These are phyloP conservation scores for Homarus americanus DNA, from an alignment of 1,140 invertebrate genomes.

Conservation along the genomic window DNA sequence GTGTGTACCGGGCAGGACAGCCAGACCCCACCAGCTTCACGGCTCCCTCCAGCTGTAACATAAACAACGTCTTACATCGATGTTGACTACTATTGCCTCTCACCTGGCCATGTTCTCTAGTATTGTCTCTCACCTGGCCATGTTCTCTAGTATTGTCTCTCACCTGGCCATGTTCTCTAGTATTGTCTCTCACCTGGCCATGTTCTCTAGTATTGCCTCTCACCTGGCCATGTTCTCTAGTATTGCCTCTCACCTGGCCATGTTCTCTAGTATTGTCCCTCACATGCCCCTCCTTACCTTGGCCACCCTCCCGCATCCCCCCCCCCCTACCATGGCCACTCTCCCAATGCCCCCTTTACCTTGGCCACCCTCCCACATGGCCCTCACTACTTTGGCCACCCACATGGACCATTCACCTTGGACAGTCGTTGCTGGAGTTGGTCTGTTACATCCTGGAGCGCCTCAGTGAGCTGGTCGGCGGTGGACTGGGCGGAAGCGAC, in stretches of 20 bases:
- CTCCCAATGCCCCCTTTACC: too few species aligned
- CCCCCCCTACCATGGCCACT: background rate
- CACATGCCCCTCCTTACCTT: background rate
- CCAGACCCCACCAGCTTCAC: background rate
- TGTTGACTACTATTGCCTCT: too few species aligned
- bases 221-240: too few species aligned
- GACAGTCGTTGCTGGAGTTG: background rate
- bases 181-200: too few species aligned
- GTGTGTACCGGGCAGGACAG: background rate
- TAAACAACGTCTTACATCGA: background rate
- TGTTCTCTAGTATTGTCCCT: background rate
- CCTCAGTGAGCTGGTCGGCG: slow-evolving; percentile 34
- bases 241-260: background rate
- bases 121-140: too few species aligned
- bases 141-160: too few species aligned
- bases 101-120: too few species aligned
- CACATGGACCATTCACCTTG: slow-evolving; percentile 35
- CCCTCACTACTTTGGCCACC: too few species aligned
- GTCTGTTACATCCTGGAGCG: background rate
- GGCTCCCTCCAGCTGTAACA: background rate
- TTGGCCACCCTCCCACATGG: too few species aligned
- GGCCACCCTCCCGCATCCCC: background rate
- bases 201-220: too few species aligned
- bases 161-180: too few species aligned
- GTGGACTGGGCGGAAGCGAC: slow-evolving; percentile 49